phyloP scores from a whole-genome alignment of 2,888 invertebrate species.

The Epinotia brunnichana region DNA sequence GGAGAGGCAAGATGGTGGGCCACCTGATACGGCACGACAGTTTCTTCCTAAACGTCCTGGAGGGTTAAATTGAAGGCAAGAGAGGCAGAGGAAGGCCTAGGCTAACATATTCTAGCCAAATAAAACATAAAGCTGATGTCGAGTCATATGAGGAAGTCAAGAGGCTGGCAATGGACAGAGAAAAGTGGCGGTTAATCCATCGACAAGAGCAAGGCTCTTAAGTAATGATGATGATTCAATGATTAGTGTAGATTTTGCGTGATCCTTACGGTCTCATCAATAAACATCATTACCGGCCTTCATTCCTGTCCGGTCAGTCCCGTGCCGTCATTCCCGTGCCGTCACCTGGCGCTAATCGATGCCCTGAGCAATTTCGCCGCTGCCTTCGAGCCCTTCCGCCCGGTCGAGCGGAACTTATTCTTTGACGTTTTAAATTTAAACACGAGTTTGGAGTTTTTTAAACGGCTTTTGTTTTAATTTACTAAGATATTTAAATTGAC shows the following conservation, averaged over 20 bases:
- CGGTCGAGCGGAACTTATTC: conserved; percentile 25
- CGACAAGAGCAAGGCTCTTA: too few species aligned
- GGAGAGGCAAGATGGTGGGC: too few species aligned
- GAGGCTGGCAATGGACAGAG: too few species aligned
- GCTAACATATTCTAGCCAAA: too few species aligned
- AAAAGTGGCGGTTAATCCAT: too few species aligned
- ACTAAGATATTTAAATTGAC: not conserved
- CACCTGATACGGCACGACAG: too few species aligned
- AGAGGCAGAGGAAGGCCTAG: too few species aligned
- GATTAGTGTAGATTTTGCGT: not conserved
- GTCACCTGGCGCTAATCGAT: conserved; percentile 11
- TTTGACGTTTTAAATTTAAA: conserved; percentile 33
- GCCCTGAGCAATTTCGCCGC: conserved; percentile 10
- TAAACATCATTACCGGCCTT: not conserved
- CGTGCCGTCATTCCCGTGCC: not conserved
- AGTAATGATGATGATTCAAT: too few species aligned
- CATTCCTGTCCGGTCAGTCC: not conserved
- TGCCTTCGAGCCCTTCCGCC: conserved; percentile 2
- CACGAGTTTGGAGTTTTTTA: conserved; percentile 4
- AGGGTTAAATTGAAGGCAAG: too few species aligned
- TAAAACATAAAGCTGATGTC: too few species aligned
- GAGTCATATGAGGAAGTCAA: too few species aligned
- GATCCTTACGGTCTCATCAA: not conserved
- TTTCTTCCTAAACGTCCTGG: too few species aligned
- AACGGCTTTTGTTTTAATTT: not conserved